These are phyloP conservation scores for Diplosoma virens DNA, from an alignment of 23 tunicate species.

Conservation along the genomic window DNA sequence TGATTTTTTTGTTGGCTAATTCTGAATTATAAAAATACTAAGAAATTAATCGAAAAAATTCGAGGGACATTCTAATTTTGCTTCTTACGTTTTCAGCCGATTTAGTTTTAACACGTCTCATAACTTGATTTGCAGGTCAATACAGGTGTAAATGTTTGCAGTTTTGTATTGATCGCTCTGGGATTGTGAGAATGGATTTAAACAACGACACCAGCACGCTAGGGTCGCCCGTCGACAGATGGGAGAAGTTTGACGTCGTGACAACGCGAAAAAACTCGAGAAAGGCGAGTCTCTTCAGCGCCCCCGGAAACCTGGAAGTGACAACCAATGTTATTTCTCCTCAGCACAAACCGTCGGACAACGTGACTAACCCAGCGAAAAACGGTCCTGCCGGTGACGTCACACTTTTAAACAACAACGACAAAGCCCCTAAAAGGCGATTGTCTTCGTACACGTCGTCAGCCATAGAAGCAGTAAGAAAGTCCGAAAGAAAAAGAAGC, in stretches of 20 bases:
- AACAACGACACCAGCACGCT: too few relatives aligned
- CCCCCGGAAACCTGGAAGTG: constrained; percentile 26
- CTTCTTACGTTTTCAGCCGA: too few relatives aligned
- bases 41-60: too few relatives aligned
- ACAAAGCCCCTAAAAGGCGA: constrained; percentile 41
- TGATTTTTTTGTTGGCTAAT: too few relatives aligned
- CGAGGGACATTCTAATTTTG: too few relatives aligned
- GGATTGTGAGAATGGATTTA: too few relatives aligned
- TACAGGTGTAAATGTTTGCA: too few relatives aligned
- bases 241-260: constrained; percentile 41
- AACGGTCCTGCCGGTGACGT: constrained; percentile 16
- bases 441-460: constrained; percentile 22
- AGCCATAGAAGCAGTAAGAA: constrained; percentile 3
- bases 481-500: constrained; percentile 37
- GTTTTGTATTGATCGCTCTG: too few relatives aligned
- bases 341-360: not conserved
- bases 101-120: too few relatives aligned
- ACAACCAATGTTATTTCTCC: not conserved
- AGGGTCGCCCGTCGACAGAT: too few relatives aligned
- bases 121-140: too few relatives aligned
- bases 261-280: constrained; percentile 19
- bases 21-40: too few relatives aligned
- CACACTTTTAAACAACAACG: constrained; percentile 36
- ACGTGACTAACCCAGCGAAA: not conserved
- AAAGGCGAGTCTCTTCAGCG: constrained; percentile 27